Evolutionary conservation across 30 jellyfish, hydroid and myxozoan species (phyloP), one percentile per base, ranked within the genome.

Genomic region (Pelagia noctiluca): DNA sequence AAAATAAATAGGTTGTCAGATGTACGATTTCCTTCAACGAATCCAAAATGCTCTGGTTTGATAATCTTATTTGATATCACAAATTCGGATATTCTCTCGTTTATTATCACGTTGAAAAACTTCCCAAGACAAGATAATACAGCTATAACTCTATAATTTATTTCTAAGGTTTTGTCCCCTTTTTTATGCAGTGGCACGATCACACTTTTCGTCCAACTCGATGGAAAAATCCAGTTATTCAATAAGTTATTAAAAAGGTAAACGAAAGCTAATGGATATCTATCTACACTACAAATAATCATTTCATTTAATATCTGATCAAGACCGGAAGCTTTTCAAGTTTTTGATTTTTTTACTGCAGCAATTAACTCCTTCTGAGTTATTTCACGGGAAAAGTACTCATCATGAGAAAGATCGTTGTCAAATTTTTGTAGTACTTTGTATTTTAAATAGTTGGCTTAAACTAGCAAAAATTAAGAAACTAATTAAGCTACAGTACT

Each of bases 251-350:
- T 67, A 67, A 67, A 67, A 34, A 67, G 62, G 30, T 67, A 30
- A 29, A 29, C 63, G 63, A 67, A 67, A 34, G 63, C 63, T 31
- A 29, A 10, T 29, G 62, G 80, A 34, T 67, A 67, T 67, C 80
- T 67, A 67, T 67, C 80, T 67, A 34, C 80, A 67, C 63, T 29
- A 34, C 80, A 67, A 29, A 67, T 67, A 67, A 67, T 67, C 80
- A 67, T 34, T 67, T 67, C 80, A 31, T 67, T 67, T 31, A 67
- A 29, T 29, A 67, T 63, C 48, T 26, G 7, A 63, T 63, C 76
- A 8, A 63, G 49, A 3, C 76, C 76, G 29, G 76, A 7, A 7
- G 76, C 11, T 63, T 63, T 63, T 8, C 76, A 42, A 63, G 49
- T 63, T 32, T 63, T 63, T 52, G 29, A 26, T 63, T 63, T 63